phyloP scores from a whole-genome alignment of 2,888 invertebrate species.

The Xanthia togata region DNA sequence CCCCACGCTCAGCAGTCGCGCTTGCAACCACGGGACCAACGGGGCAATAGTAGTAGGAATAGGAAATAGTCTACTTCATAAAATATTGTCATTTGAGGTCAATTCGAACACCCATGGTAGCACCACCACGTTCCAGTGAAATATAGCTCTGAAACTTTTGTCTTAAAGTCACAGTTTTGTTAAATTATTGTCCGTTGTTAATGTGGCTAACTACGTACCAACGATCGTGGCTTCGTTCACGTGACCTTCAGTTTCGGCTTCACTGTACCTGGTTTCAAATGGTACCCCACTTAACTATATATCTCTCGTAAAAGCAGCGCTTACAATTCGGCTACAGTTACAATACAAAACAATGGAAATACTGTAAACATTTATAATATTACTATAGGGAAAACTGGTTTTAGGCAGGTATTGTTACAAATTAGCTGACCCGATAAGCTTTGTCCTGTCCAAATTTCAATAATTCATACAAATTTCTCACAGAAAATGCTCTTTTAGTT shows the following conservation, averaged over 20 bases:
- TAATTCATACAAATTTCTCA: not conserved
- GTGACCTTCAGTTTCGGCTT: conserved; percentile 47
- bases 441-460: not conserved
- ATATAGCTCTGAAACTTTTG: not conserved
- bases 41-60: too few species aligned
- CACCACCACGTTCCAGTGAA: too few species aligned
- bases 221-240: conserved; percentile 14
- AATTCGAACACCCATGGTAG: not conserved
- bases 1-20: too few species aligned
- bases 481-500: not conserved
- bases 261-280: conserved; percentile 62
- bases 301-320: conserved; percentile 45
- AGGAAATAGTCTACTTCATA: not conserved
- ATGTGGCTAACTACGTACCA: conserved; percentile 28
- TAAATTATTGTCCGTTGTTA: conserved; percentile 51
- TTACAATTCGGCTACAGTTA: conserved; percentile 31
- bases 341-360: conserved; percentile 15
- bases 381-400: not conserved
- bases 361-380: not conserved
- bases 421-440: not conserved
- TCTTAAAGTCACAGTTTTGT: not conserved
- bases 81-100: not conserved
- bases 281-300: conserved; percentile 52
- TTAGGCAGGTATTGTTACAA: not conserved
- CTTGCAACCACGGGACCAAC: too few species aligned